Conservation (phyloP, 1,140 invertebrate species). For the Drosophila ficusphila region DNA sequence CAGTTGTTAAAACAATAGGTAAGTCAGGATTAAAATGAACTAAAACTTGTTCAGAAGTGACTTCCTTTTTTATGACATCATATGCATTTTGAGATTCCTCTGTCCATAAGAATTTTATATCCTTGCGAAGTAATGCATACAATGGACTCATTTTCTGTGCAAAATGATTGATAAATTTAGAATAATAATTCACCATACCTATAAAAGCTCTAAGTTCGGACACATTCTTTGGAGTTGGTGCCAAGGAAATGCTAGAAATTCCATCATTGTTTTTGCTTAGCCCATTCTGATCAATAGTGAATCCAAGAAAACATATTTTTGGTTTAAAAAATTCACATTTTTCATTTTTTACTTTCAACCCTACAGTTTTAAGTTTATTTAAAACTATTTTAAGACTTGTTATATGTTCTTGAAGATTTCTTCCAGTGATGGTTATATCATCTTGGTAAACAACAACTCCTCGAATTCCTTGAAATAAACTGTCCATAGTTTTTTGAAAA, state of each 20-base stretch:
- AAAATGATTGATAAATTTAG: background rate
- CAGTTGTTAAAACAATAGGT: background rate
- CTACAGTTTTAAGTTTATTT: background rate
- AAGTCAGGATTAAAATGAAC: background rate
- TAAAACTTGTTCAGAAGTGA: slow-evolving; percentile 2
- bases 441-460: background rate
- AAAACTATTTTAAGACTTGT: background rate
- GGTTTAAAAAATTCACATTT: slow-evolving; percentile 5
- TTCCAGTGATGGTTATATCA: background rate
- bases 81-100: background rate
- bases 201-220: background rate
- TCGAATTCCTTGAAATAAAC: background rate
- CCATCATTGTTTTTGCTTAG: background rate
- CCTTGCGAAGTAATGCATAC: background rate
- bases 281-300: background rate
- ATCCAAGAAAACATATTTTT: background rate
- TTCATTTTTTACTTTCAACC: background rate
- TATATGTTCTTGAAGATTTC: slow-evolving; percentile 1
- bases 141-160: background rate
- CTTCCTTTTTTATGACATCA: background rate
- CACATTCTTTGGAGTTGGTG: slow-evolving; percentile 1
- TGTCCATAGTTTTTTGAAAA: slow-evolving; percentile 3
- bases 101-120: background rate
- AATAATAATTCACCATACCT: slow-evolving; percentile 1
- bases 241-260: background rate